A percentile compares a stretch with the other conserved stretches of the same genome.
phyloP scores from a whole-genome alignment of 2,888 invertebrate genomes.

The Linyphia triangularis region DNA sequence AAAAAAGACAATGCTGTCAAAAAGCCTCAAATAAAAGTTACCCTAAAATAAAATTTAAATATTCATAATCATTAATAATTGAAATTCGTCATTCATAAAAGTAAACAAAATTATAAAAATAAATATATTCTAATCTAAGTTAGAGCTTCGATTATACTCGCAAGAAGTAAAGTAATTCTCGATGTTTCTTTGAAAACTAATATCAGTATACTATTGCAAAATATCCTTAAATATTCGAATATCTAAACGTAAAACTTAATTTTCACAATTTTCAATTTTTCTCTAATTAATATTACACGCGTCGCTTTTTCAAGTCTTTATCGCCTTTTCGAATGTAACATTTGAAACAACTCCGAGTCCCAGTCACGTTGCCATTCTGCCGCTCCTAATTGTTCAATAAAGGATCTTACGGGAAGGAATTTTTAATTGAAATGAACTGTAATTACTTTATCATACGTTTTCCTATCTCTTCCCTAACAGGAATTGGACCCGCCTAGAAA shows the following conservation, averaged over 20 bases:
- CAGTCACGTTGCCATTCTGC: background rate
- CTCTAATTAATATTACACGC: background rate
- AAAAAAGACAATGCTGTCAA: too few species aligned
- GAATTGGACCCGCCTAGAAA: constrained; percentile 7
- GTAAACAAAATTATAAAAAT: too few species aligned
- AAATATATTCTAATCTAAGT: too few species aligned
- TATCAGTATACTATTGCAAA: background rate
- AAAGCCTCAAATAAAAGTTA: too few species aligned
- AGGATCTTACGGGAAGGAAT: background rate
- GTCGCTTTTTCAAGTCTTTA: background rate
- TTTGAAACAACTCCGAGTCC: background rate
- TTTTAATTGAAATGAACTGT: constrained; percentile 3
- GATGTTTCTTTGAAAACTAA: background rate
- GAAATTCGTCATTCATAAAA: too few species aligned
- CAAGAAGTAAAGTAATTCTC: too few species aligned
- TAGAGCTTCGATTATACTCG: too few species aligned
- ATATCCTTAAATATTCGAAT: background rate
- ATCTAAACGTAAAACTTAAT: background rate
- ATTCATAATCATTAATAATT: too few species aligned
- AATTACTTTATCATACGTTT: constrained; percentile 3
- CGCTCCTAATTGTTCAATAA: background rate
- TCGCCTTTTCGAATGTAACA: background rate
- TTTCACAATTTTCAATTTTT: background rate
- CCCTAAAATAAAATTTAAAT: too few species aligned
- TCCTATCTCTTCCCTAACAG: background rate